Percentiles rank a stretch among this genome's conserved stretches.
Conservation (phyloP, 2,888 invertebrate species). For the Drosophila meridiana region DNA sequence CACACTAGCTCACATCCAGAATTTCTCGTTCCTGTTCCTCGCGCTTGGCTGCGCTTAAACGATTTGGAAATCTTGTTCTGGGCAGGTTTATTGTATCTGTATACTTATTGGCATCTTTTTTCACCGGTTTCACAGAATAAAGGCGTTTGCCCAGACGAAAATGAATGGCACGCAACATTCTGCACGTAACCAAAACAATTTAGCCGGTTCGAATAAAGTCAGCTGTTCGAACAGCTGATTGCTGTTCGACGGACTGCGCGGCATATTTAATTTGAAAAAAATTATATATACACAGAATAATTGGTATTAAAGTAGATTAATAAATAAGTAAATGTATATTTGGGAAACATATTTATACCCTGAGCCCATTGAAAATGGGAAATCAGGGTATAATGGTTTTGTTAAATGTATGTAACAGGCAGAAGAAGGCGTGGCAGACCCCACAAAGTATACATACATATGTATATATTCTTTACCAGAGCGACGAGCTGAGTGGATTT, state of each 20-base stretch:
- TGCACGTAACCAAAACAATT: conserved; percentile 42
- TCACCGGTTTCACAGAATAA: conserved; percentile 79
- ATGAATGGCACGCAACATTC: conserved; percentile 60
- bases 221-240: conserved; percentile 47
- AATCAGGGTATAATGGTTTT: no score
- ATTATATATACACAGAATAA: neutral
- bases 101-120: conserved; percentile 84
- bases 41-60: conserved; percentile 86
- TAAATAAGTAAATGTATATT: neutral
- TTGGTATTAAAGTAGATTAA: neutral
- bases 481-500: no score
- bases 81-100: conserved; percentile 88
- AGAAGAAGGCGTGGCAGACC: no score
- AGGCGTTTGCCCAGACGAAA: conserved; percentile 54
- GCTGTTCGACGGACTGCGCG: neutral
- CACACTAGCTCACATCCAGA: conserved; percentile 85
- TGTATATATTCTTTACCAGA: no score
- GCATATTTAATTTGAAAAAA: neutral
- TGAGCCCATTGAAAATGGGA: no score
- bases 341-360: no score
- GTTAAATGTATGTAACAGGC: no score
- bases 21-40: conserved; percentile 87
- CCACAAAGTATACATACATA: no score
- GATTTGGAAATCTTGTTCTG: conserved; percentile 88
- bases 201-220: conserved; percentile 20